phyloP scores from a whole-genome alignment of 2,888 invertebrate species.

The Bursaphelenchus okinawaensis region DNA sequence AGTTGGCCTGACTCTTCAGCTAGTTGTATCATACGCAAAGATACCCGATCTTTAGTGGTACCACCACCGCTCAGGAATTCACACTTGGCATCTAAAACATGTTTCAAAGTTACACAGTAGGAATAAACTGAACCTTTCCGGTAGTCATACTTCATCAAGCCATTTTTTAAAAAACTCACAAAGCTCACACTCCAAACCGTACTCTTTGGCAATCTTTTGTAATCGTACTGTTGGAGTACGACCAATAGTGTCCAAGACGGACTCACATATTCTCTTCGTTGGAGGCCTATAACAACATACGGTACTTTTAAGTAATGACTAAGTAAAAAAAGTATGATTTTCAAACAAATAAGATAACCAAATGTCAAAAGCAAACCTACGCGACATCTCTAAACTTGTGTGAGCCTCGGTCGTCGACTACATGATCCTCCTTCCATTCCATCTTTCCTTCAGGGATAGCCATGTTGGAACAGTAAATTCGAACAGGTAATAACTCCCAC shows the following conservation, averaged over 20 bases:
- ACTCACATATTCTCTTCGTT: slow-evolving; percentile 29
- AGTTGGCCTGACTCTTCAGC: slow-evolving; percentile 14
- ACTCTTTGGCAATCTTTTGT: slow-evolving; percentile 27
- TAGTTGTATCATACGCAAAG: slow-evolving; percentile 64
- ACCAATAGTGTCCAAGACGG: slow-evolving; percentile 45
- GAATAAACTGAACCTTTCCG: not conserved
- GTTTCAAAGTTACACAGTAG: not conserved
- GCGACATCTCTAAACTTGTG: not conserved
- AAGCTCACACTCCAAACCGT: slow-evolving; percentile 42
- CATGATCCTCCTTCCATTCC: not conserved
- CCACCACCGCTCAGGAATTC: slow-evolving; percentile 95
- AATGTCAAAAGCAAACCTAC: not conserved
- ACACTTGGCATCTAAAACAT: slow-evolving; percentile 81
- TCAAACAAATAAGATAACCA: too few species aligned
- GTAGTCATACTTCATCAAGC: not conserved
- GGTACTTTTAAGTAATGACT: too few species aligned
- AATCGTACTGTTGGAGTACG: slow-evolving; percentile 48
- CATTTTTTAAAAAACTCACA: slow-evolving; percentile 35
- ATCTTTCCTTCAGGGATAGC: not conserved
- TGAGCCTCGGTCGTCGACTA: not conserved
- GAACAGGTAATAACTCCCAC: too few species aligned
- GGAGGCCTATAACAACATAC: slow-evolving; percentile 1
- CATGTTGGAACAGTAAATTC: too few species aligned
- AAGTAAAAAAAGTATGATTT: too few species aligned
- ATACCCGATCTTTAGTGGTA: slow-evolving; percentile 89